These are phyloP conservation scores for Astyanax mexicanus DNA, from an alignment of 2,797 vertebrate genomes.

Conservation along the genomic window DNA sequence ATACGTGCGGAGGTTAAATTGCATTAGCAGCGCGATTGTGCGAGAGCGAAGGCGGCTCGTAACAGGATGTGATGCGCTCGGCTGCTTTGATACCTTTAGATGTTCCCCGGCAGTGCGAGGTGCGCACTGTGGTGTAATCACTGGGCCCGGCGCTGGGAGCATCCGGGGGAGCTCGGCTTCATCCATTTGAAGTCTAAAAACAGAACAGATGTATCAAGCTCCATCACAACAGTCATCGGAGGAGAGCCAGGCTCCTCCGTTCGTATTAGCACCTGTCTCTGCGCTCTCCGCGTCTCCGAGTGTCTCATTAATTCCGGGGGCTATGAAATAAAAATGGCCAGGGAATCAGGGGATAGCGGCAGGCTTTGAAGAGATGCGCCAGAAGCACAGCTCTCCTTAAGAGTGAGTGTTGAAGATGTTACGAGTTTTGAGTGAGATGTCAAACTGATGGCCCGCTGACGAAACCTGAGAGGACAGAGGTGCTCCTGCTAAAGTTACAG, in stretches of 20 bases:
- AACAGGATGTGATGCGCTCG: constrained; percentile 28
- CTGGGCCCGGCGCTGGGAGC: constrained; percentile 27
- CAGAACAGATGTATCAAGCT: constrained; percentile 41
- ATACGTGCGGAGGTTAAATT: constrained; percentile 47
- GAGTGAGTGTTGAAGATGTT: background rate
- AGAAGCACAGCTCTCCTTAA: constrained; percentile 28
- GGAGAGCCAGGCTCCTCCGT: constrained; percentile 28
- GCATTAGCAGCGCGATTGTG: constrained; percentile 44
- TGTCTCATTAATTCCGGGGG: constrained; percentile 40
- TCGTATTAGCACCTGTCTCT: constrained; percentile 21
- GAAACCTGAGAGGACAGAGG: background rate
- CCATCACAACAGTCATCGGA: constrained; percentile 38
- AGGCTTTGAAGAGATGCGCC: constrained; percentile 21
- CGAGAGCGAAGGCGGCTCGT: constrained; percentile 9
- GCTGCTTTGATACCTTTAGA: constrained; percentile 48
- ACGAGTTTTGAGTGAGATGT: constrained; percentile 32
- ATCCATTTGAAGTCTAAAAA: constrained; percentile 53
- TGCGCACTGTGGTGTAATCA: constrained; percentile 40
- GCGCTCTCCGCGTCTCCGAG: constrained; percentile 13
- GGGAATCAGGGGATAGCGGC: background rate
- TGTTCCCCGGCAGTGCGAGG: constrained; percentile 34
- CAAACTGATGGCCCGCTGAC: constrained; percentile 10
- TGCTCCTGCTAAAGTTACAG: background rate
- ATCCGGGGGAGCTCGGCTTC: constrained; percentile 40
- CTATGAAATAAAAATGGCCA: constrained; percentile 45